Evolutionary conservation across 1,140 invertebrate genomes (phyloP).

Genomic region (Diorhabda carinulata): DNA sequence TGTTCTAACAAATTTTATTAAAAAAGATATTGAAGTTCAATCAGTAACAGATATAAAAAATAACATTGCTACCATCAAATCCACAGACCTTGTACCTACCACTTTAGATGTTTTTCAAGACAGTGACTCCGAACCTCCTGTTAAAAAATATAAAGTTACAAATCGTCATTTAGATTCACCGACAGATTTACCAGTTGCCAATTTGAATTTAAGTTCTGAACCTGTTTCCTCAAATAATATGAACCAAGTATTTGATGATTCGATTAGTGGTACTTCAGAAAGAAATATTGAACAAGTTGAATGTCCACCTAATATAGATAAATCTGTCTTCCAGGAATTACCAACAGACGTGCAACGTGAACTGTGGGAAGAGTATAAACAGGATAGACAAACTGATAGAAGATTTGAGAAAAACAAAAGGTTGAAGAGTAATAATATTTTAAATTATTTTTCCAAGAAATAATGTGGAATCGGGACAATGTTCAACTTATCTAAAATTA

Average conservation of each 20-base stretch:
- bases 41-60: conserved; percentile 62
- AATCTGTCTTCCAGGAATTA: conserved; percentile 58
- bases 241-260: conserved; percentile 55
- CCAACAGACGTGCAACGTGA: conserved; percentile 60
- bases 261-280: conserved; percentile 41
- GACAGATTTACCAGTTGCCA: conserved; percentile 49
- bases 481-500: too few relatives aligned
- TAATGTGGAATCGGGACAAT: neutral
- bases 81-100: conserved; percentile 39
- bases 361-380: conserved; percentile 58
- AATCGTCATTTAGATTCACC: conserved; percentile 49
- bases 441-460: conserved; percentile 60
- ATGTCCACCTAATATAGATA: conserved; percentile 58
- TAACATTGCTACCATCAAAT: conserved; percentile 39
- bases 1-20: conserved; percentile 69
- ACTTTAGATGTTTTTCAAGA: conserved; percentile 47
- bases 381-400: conserved; percentile 20
- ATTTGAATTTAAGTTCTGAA: conserved; percentile 57
- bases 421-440: conserved; percentile 53
- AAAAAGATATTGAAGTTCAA: conserved; percentile 66
- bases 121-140: conserved; percentile 64
- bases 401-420: conserved; percentile 43
- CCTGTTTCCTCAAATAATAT: conserved; percentile 57
- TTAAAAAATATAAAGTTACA: conserved; percentile 61
- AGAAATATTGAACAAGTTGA: conserved; percentile 38